Base-by-base conservation (phyloP, 2,888 invertebrate species). In the Eledona agricola region DNA sequence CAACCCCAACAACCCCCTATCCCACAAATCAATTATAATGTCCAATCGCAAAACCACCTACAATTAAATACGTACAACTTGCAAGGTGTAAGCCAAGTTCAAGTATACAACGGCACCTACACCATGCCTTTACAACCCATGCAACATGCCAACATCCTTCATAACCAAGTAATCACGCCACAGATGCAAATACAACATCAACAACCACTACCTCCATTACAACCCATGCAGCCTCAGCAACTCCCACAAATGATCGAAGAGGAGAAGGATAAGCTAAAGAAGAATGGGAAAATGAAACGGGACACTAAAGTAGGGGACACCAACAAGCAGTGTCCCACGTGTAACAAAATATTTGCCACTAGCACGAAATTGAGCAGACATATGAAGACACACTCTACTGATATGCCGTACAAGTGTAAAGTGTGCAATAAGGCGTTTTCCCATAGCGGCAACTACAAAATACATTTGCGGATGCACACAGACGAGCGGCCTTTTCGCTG, bases 391-490 rank as follows among this genome's bases (percentile, higher is more conserved):
- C 77, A 77, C 64, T 72, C 76, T 0, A 69, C 72, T 10, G 74
- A 77, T 57, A 67, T 74, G 65, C 76, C 77, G 3, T 75, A 76
- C 56, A 75, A 77, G 51, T 78, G 78, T 64, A 72, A 73, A 58
- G 63, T 72, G 23, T 78, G 78, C 57, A 72, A 66, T 52, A 77
- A 77, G 55, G 73, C 73, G 3, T 78, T 78, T 64, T 71, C 76
- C 11, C 77, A 78, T 58, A 75, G 76, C 32, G 78, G 78, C 1
- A 78, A 78, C 60, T 78, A 69, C 55, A 78, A 77, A 60, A 76
- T 77, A 42, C 76, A 77, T 60, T 59, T 76, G 34, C 58, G 76
- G 29, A 76, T 74, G 71, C 76, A 77, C 51, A 76, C 73, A 10
- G 72, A 76, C 40, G 77, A 77, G 54, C 68, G 76, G 51, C 78